Base-by-base conservation (phyloP, 2,797 vertebrate species). In the Clarias laeviceps region DNA sequence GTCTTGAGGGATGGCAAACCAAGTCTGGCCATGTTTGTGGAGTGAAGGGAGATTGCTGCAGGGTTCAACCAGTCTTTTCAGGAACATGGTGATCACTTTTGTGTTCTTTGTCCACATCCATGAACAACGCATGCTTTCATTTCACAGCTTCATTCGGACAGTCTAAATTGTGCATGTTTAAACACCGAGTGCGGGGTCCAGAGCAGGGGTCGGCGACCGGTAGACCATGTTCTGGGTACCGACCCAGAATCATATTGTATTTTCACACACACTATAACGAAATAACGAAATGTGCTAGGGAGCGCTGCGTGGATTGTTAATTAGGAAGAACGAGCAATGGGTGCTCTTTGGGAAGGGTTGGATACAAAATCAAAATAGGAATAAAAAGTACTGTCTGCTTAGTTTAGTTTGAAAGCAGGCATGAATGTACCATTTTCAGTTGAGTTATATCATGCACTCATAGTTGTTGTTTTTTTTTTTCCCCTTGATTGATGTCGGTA, bases 1-100 rank as follows among this genome's bases (percentile, higher is more conserved):
- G 66, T 82, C 65, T 37, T 54, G 12, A 69, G 29, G 37, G 27
- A 69, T 8, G 9, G 45, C 6, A 12, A 56, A 37, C 45, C 64
- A 82, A 68, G 65, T 69, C 50, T 82, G 80, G 65, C 27, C 40
- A 81, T 81, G 61, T 40, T 81, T 81, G 40, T 62, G 4, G n/a
- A 59, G 3, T 79, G 24, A 61, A 37, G 24, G 22, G 57, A 78
- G 4, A 4, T 59, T 57, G 17, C 54, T 59, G 15, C 72, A 74
- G 50, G 72, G n/a, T 59, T 59, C 24, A 56, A 34, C 29, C 76
- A 62, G 76, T 79, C 32, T 37, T 56, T 14, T 27, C 61, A 65
- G 14, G 37, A 62, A 9, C 59, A 61, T 61, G 50, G 50, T 24
- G 15, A 27, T 0, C 5, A 9, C 73, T 77, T n/a, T 2, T 15